Evolutionary conservation across 1,140 invertebrate species (phyloP), one percentile per base, ranked within the genome.

Genomic region (Daktulosphaira vitifoliae): DNA sequence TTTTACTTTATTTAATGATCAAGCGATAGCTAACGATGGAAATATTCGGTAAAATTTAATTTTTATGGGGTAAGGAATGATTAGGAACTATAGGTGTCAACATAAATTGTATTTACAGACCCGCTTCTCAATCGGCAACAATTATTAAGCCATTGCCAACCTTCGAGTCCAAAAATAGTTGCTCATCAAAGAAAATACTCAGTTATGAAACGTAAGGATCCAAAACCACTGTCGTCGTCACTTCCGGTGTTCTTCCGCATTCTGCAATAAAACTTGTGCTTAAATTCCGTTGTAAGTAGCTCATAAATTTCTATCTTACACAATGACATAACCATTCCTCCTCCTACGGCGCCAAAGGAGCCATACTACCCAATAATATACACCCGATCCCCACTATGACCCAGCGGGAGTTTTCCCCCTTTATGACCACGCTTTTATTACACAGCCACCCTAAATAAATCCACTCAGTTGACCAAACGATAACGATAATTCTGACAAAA

Each of bases 171-270:
- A 39, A 39, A 39, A 38, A 39, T 62, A 39, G 56, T 42, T 39
- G 56, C 56, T 62, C 56, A 62, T 62, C 46, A 62, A 62, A 62
- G 56, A 39, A 62, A 59, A 59, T 39, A 59, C 44, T 59, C 54
- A 23, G 39, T 39, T 29, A 33, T 9, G 49, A 4, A 15, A 53
- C 33, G 51, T 33, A 23, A 42, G 53, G 37, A 59, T 39, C 54
- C 54, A 16, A 59, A 62, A 62, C 56, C 56, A 42, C 56, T 15
- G 42, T 16, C 16, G 20, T 42, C 42, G 29, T 33, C 29, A 11
- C 29, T 33, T 33, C 39, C 39, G n/a, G n/a, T 15, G 39, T 22
- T 23, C 54, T 23, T 48, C 13, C 11, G 13, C 25, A n/a, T 11
- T 44, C 39, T 22, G 56, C n/a, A n/a, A n/a, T n/a, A n/a, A n/a